Conservation (phyloP, 2,797 vertebrate species). For the Hyperoplus immaculatus region DNA sequence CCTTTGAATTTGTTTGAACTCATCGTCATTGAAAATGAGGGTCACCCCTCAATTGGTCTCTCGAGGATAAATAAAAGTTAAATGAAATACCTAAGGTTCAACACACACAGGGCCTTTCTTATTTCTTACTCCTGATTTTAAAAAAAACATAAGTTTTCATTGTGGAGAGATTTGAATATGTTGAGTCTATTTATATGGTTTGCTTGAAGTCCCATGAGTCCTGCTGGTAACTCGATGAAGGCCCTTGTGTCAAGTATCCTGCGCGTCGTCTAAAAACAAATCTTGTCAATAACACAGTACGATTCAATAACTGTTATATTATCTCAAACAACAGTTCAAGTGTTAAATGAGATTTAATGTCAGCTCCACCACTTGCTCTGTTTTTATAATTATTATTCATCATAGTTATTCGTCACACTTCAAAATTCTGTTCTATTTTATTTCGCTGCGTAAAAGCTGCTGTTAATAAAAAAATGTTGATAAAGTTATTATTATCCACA, state of each 20-base stretch:
- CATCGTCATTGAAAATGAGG: too few species aligned
- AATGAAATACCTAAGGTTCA: too few species aligned
- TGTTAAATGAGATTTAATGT: background rate
- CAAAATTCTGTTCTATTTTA: background rate
- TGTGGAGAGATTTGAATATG: background rate
- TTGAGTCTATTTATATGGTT: constrained; percentile 17
- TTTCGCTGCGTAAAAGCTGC: background rate
- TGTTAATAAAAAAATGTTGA: background rate
- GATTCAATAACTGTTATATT: background rate
- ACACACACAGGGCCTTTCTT: too few species aligned
- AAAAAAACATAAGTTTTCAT: background rate
- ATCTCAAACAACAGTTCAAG: background rate
- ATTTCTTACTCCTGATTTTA: background rate
- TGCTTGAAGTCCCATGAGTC: constrained; percentile 17
- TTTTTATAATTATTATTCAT: background rate
- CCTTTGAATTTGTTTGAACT: too few species aligned
- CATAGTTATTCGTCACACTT: background rate
- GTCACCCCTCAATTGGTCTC: too few species aligned
- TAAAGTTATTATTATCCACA: background rate
- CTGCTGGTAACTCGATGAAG: constrained; percentile 29
- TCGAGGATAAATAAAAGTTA: too few species aligned
- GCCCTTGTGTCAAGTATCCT: constrained; percentile 33
- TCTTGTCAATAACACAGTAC: constrained; percentile 2
- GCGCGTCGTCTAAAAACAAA: constrained; percentile 9
- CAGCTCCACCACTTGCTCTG: background rate